A percentile compares a stretch with the other conserved stretches of the same genome.
Conservation (phyloP, 2,888 invertebrate species). For the Oscheius sp. region DNA sequence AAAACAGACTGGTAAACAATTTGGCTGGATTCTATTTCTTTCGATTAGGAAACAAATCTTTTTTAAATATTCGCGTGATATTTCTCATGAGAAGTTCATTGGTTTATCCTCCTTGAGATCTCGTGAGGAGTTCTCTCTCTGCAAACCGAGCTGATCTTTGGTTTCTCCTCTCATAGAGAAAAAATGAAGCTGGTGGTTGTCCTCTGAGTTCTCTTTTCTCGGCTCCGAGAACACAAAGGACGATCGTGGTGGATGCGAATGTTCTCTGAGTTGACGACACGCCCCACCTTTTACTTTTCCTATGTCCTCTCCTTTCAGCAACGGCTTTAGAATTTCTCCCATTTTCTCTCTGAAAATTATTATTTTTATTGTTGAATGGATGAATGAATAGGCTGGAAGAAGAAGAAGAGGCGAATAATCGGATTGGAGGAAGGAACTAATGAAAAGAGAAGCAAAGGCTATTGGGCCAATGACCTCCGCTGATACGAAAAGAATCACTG, state of each 20-base stretch:
- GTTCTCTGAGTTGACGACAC: slow-evolving; percentile 18
- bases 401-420: background rate
- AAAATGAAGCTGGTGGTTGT: background rate
- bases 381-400: background rate
- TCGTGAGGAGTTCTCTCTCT: background rate
- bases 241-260: slow-evolving; percentile 11
- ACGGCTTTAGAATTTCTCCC: slow-evolving; percentile 27
- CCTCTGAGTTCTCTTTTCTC: background rate
- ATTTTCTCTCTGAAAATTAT: slow-evolving; percentile 3
- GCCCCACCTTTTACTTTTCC: slow-evolving; percentile 27
- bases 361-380: background rate
- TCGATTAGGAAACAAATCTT: too few relatives aligned
- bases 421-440: too few relatives aligned
- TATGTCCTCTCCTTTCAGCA: slow-evolving; percentile 5
- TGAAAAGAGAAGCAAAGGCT: too few relatives aligned
- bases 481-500: too few relatives aligned
- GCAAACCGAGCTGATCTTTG: background rate
- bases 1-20: too few relatives aligned
- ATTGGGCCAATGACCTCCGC: too few relatives aligned
- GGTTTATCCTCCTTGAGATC: too few relatives aligned
- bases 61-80: too few relatives aligned
- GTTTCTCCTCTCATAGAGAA: background rate
- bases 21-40: too few relatives aligned
- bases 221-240: slow-evolving; percentile 6
- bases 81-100: too few relatives aligned